A percentile compares a stretch with the other conserved stretches of the same genome.
Conservation (phyloP, 2,888 invertebrate species). For the Acrobasis repandana region DNA sequence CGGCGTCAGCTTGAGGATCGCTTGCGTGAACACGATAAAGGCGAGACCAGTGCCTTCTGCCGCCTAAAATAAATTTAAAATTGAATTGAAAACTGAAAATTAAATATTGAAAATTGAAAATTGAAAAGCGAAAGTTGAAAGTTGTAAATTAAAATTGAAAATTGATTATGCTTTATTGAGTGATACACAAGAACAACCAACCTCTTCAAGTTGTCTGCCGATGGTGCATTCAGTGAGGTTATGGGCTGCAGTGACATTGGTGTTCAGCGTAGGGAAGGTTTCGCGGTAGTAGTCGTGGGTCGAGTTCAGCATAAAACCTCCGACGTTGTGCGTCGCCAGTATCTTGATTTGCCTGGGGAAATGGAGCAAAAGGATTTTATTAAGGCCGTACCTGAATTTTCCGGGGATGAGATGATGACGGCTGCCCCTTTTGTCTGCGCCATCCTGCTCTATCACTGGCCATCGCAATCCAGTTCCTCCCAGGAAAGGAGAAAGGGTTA, state of each 20-base stretch:
- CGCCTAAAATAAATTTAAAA: conserved; percentile 83
- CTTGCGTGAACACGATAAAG: conserved; percentile 98
- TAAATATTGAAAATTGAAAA: too few species aligned
- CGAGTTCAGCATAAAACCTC: conserved; percentile 70
- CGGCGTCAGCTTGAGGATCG: conserved; percentile 95
- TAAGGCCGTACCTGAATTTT: too few species aligned
- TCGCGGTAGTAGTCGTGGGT: conserved; percentile 82
- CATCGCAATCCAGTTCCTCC: too few species aligned
- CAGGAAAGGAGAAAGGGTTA: too few species aligned
- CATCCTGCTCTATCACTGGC: too few species aligned
- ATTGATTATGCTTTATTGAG: too few species aligned
- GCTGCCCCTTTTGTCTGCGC: too few species aligned
- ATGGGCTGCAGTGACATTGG: conserved; percentile 55
- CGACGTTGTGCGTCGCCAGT: conserved; percentile 65
- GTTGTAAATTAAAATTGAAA: too few species aligned
- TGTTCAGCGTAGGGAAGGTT: conserved; percentile 64
- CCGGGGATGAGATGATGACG: too few species aligned
- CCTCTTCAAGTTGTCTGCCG: conserved; percentile 88
- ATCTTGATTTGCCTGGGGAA: conserved; percentile 76
- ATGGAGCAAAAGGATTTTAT: neutral
- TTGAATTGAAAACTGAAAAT: neutral
- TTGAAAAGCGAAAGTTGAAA: neutral
- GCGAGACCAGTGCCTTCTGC: conserved; percentile 98
- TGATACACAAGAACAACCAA: conserved; percentile 52
- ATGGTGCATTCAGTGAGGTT: conserved; percentile 87